These are phyloP conservation scores for Pseudopodoces humilis DNA, from an alignment of 2,113 vertebrate genomes.

Conservation along the genomic window DNA sequence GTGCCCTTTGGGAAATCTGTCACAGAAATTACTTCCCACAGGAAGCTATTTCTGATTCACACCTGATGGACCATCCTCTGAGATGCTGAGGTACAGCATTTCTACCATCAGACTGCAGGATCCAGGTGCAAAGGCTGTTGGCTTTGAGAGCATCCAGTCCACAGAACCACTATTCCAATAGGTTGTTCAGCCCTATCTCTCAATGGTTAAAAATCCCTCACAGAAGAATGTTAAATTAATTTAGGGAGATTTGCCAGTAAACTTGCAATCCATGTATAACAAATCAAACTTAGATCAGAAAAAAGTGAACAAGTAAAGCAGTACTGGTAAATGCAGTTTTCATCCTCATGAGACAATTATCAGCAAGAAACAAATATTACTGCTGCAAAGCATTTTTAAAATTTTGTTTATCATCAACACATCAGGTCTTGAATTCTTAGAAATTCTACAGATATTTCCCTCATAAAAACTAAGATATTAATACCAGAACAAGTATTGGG, in stretches of 20 bases:
- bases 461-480: neutral
- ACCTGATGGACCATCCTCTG: neutral
- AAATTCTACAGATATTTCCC: neutral
- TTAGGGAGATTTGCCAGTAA: neutral
- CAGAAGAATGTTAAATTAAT: neutral
- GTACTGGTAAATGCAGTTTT: neutral
- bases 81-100: neutral
- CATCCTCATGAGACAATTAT: neutral
- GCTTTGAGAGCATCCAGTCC: neutral
- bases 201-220: neutral
- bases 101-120: neutral
- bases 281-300: neutral
- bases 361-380: neutral
- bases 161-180: neutral
- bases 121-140: neutral
- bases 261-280: neutral
- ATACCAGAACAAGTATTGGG: neutral
- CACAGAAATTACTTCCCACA: neutral
- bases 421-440: neutral
- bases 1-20: neutral
- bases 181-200: neutral
- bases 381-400: neutral
- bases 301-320: neutral
- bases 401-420: neutral
- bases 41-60: neutral